phyloP scores from a whole-genome alignment of 2,888 invertebrate species.

The Lasioglossum pauxillum region DNA sequence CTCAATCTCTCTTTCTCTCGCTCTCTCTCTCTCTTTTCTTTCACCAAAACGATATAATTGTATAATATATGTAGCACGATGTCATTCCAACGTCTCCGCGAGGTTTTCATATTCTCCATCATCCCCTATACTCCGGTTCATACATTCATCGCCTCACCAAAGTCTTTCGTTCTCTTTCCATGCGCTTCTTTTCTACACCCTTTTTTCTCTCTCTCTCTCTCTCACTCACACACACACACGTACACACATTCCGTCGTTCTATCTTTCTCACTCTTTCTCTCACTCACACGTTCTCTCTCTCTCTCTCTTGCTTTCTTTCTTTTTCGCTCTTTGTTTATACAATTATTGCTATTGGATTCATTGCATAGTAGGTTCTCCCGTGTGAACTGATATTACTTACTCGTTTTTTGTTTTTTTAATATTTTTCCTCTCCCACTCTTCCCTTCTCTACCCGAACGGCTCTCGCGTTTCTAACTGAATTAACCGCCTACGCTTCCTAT shows the following conservation, averaged over 20 bases:
- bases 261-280: neutral
- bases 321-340: constrained; percentile 57
- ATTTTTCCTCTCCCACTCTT: neutral
- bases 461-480: neutral
- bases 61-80: constrained; percentile 37
- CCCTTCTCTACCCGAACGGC: neutral
- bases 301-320: neutral
- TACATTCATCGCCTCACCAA: constrained; percentile 25
- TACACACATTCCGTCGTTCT: neutral
- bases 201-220: neutral
- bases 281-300: neutral
- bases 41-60: constrained; percentile 57
- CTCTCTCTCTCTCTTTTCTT: neutral
- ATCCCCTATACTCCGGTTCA: constrained; percentile 18
- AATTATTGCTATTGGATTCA: constrained; percentile 84
- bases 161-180: constrained; percentile 19
- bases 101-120: constrained; percentile 32
- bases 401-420: constrained; percentile 12
- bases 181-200: constrained; percentile 21
- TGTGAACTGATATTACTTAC: constrained; percentile 67
- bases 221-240: neutral
- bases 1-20: neutral
- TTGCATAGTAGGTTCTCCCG: constrained; percentile 79
- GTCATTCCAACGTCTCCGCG: constrained; percentile 70
- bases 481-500: neutral